Evolutionary conservation across 2,113 vertebrate species (phyloP), one percentile per base, ranked within the genome.

Genomic region (Cheilinus undulatus): DNA sequence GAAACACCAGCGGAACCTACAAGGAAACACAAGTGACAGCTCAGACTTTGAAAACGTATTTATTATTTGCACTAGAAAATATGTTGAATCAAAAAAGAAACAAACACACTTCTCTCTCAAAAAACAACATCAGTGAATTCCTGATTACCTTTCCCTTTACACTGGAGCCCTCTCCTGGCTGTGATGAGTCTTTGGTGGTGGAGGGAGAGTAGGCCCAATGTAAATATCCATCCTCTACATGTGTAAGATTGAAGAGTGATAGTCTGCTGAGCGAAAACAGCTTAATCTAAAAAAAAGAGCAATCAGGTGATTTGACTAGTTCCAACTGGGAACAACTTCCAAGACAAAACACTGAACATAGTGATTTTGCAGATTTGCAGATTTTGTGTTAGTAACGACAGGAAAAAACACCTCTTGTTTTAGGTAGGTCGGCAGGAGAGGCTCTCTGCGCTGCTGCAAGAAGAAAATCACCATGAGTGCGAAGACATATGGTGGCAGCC

Each of bases 391-490:
- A 45, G 23, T 20, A 3, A 32, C 7, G 46, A 73, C 3, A 50
- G 20, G 2, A 60, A 23, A 24, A 58, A 27, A 62, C 88, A 97
- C 97, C 94, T 95, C 95, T 43, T 93, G 88, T 89, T 95, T 97
- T 69, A 98, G 92, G 85, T 97, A 98, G 7, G 94, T 92, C 34
- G 97, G 97, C 40, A 98, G 88, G 82, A 97, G 81, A 27, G 96
- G 88, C 46, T 96, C 94, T 72, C 89, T 96, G 81, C 96, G 95
- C 78, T 98, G 96, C 73, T 98, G 97, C 48, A 98, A 93, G 84
- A 96, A 98, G 92, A 94, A 98, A 88, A 98, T 89, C 40, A 95
- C 94, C 96, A 98, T 96, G 43, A 98, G 91, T 58, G 95, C 93
- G 20, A 96, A 94, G 43, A 95, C 94, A 0, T 98, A 96, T 0